Evolutionary conservation across 2,797 vertebrate species (phyloP).

Genomic region (Telmatherina bonti): DNA sequence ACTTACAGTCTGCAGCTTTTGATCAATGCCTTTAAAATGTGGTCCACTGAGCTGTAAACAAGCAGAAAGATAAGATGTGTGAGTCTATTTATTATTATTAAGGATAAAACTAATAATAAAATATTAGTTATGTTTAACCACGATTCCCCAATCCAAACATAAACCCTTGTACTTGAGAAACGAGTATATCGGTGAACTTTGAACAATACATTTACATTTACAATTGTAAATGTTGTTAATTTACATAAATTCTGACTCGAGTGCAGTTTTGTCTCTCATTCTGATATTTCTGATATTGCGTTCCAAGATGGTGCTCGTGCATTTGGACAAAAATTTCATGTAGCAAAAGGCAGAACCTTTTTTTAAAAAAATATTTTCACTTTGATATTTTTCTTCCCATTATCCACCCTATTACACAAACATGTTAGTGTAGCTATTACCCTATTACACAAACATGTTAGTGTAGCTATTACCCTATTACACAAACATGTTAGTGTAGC

Average conservation of each 20-base stretch:
- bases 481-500: too few species aligned
- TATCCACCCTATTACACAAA: too few species aligned
- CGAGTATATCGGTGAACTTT: neutral
- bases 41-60: constrained; percentile 92
- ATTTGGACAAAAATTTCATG: neutral
- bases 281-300: too few species aligned
- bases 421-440: too few species aligned
- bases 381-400: neutral
- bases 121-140: neutral
- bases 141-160: too few species aligned
- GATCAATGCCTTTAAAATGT: constrained; percentile 95
- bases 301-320: neutral
- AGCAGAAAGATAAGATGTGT: constrained; percentile 45
- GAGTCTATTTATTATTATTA: neutral
- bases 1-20: constrained; percentile 99
- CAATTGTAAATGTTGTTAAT: neutral
- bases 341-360: neutral
- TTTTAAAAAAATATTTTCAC: neutral
- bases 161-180: neutral
- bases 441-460: too few species aligned
- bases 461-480: too few species aligned
- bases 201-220: too few species aligned
- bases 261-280: too few species aligned
- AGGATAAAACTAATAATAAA: neutral
- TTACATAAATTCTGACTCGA: too few species aligned